Percentiles rank a stretch among this genome's conserved stretches.
These are phyloP conservation scores for Andrena haemorrhoa DNA, from an alignment of 2,888 invertebrate genomes.

Conservation along the genomic window DNA sequence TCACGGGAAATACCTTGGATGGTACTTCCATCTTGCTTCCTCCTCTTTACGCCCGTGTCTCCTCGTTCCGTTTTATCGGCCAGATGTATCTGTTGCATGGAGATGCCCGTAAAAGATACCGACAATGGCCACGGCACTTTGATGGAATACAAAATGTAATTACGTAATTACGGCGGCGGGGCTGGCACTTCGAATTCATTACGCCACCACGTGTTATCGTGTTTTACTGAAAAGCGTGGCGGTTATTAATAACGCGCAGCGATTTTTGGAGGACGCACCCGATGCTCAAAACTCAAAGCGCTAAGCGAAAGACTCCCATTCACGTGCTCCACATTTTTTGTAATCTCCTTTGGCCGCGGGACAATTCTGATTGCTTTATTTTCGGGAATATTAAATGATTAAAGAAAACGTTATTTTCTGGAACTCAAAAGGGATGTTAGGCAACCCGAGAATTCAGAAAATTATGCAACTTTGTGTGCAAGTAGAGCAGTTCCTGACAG, in stretches of 20 bases:
- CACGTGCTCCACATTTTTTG: background rate
- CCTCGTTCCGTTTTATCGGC: conserved; percentile 11
- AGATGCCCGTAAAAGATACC: background rate
- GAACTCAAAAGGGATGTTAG: too few relatives aligned
- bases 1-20: conserved; percentile 15
- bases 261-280: background rate
- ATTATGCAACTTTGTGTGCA: too few relatives aligned
- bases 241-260: background rate
- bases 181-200: background rate
- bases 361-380: too few relatives aligned
- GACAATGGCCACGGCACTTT: background rate
- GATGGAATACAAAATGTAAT: conserved; percentile 14
- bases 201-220: background rate
- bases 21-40: conserved; percentile 2
- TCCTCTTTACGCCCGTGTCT: background rate
- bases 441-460: too few relatives aligned
- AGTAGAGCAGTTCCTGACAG: too few relatives aligned
- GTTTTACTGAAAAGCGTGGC: background rate
- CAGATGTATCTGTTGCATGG: conserved; percentile 24
- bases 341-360: background rate
- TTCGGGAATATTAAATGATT: too few relatives aligned
- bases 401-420: background rate
- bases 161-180: conserved; percentile 12
- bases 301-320: background rate
- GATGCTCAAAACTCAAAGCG: background rate